phyloP scores from a whole-genome alignment of 2,888 invertebrate genomes.

The Cantharis lateralis region DNA sequence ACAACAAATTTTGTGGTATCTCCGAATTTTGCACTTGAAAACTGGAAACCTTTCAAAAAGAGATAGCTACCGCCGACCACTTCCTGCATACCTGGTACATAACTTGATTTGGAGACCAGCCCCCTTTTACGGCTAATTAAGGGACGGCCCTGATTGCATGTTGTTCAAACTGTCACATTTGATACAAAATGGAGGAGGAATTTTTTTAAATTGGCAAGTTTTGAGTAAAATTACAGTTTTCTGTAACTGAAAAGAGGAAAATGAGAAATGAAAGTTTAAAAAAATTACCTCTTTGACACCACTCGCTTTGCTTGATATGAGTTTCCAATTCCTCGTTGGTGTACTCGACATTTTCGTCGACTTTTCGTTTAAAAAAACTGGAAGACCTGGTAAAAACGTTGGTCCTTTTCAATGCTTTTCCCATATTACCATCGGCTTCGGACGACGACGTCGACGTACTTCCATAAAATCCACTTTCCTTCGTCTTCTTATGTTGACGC shows the following conservation, averaged over 20 bases:
- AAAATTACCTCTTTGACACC: background rate
- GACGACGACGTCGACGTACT: slow-evolving; percentile 70
- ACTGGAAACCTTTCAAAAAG: background rate
- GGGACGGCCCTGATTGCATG: background rate
- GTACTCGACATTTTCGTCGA: slow-evolving; percentile 44
- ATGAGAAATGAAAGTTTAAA: background rate
- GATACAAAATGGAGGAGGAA: background rate
- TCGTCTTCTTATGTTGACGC: slow-evolving; percentile 56
- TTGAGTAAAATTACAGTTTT: background rate
- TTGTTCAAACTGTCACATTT: background rate
- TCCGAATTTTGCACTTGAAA: background rate
- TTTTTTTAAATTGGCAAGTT: background rate
- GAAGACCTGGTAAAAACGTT: slow-evolving; percentile 50
- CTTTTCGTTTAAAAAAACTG: slow-evolving; percentile 40
- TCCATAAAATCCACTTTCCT: slow-evolving; percentile 86
- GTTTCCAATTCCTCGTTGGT: slow-evolving; percentile 50
- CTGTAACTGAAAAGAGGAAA: background rate
- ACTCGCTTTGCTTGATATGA: slow-evolving; percentile 40
- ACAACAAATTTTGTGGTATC: background rate
- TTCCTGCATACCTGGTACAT: background rate
- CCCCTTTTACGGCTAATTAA: background rate
- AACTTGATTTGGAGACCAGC: background rate
- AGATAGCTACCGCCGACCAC: background rate
- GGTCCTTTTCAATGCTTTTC: slow-evolving; percentile 54
- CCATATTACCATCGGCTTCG: slow-evolving; percentile 55